Percentiles rank a stretch among this genome's conserved stretches.
Conservation (phyloP, 2,113 vertebrate genomes). For the Lota lota region DNA sequence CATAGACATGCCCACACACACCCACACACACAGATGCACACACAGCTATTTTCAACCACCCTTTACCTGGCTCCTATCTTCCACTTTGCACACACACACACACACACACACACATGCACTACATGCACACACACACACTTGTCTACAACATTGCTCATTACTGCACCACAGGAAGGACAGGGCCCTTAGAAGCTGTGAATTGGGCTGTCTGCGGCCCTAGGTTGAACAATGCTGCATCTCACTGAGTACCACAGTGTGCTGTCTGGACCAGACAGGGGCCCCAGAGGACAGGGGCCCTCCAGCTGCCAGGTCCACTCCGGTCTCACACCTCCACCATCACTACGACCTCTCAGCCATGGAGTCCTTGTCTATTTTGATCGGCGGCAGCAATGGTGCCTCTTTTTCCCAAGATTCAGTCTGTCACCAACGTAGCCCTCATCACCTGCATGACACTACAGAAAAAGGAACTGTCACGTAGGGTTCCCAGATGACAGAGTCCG, state of each 20-base stretch:
- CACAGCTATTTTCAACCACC: too few relatives aligned
- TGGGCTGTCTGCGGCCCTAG: constrained; percentile 34
- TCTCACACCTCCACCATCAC: too few relatives aligned
- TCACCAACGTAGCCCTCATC: too few relatives aligned
- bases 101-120: neutral
- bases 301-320: too few relatives aligned
- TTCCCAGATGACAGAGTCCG: too few relatives aligned
- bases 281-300: neutral
- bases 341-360: too few relatives aligned
- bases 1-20: neutral
- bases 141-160: constrained; percentile 8
- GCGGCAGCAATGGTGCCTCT: too few relatives aligned
- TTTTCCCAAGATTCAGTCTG: too few relatives aligned
- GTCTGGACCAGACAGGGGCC: constrained; percentile 30
- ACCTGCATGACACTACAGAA: too few relatives aligned
- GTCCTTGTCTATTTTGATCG: too few relatives aligned
- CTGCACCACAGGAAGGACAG: constrained; percentile 35
- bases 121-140: too few relatives aligned
- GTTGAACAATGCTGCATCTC: constrained; percentile 14
- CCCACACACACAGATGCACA: neutral
- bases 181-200: constrained; percentile 37
- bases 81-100: neutral
- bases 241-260: constrained; percentile 1
- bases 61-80: neutral
- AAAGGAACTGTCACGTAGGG: too few relatives aligned